Conservation (phyloP, 2,797 vertebrate genomes). For the Lepus oiostolus region DNA sequence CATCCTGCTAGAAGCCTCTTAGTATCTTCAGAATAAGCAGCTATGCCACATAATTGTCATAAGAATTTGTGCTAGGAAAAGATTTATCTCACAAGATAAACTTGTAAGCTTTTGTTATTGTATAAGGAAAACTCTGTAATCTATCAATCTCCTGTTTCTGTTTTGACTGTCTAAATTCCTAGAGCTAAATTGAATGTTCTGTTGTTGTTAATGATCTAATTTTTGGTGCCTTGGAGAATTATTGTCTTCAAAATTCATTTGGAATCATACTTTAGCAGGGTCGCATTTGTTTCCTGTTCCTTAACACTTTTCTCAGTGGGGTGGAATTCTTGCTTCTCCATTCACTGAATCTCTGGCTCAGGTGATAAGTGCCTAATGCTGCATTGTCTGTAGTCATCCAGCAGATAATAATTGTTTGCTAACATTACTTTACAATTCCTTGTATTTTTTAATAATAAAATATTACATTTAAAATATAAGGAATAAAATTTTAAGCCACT, state of each 20-base stretch:
- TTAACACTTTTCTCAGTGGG: not conserved
- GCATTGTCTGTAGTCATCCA: not conserved
- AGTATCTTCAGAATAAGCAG: not conserved
- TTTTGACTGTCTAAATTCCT: conserved; percentile 17
- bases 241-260: conserved; percentile 47
- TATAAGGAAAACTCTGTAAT: not conserved
- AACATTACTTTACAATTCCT: not conserved
- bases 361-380: not conserved
- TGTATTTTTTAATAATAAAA: conserved; percentile 40
- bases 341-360: not conserved
- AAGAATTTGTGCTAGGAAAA: conserved; percentile 5
- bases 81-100: conserved; percentile 16
- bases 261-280: not conserved
- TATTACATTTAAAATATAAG: not conserved
- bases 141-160: not conserved
- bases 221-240: not conserved
- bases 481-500: conserved; percentile 10
- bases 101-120: not conserved
- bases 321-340: not conserved
- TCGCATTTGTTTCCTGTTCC: not conserved
- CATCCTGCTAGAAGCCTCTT: not conserved
- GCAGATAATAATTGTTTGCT: not conserved
- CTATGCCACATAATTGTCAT: not conserved
- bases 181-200: not conserved
- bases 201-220: not conserved